Conservation (phyloP, 2,113 vertebrate genomes). For the Oplegnathus fasciatus region DNA sequence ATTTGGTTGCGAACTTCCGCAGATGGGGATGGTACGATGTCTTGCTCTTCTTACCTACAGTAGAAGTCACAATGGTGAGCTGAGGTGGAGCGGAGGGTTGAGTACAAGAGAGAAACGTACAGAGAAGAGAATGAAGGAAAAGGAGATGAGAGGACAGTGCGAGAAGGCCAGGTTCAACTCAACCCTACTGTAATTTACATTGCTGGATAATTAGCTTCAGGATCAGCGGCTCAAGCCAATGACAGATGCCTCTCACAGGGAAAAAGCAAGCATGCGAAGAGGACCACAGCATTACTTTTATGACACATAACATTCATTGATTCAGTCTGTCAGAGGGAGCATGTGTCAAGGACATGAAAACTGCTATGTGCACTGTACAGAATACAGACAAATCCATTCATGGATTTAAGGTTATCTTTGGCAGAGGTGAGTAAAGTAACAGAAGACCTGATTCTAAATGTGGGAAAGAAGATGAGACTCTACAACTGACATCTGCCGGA, state of each 20-base stretch:
- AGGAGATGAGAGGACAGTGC: conserved; percentile 17
- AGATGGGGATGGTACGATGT: conserved; percentile 63
- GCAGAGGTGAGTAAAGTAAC: conserved; percentile 38
- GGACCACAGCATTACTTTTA: conserved; percentile 54
- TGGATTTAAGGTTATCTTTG: conserved; percentile 60
- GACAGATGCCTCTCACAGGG: conserved; percentile 72
- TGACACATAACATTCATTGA: conserved; percentile 61
- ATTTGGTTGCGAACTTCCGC: conserved; percentile 60
- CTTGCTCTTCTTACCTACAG: conserved; percentile 53
- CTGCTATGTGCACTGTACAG: conserved; percentile 25
- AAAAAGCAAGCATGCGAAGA: conserved; percentile 47
- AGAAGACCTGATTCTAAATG: conserved; percentile 41
- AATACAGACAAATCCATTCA: conserved; percentile 49
- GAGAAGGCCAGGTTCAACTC: conserved; percentile 41
- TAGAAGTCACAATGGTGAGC: conserved; percentile 25
- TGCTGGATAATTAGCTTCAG: conserved; percentile 82
- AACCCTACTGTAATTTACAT: conserved; percentile 79
- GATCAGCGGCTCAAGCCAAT: conserved; percentile 71
- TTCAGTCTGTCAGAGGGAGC: conserved; percentile 42
- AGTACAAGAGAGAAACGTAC: neutral
- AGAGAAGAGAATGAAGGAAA: conserved; percentile 11
- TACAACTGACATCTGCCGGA: conserved; percentile 10
- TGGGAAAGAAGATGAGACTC: conserved; percentile 4
- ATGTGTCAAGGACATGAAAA: conserved; percentile 58
- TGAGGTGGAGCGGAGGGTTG: conserved; percentile 4